Evolutionary conservation across 2,888 invertebrate species (phyloP), one percentile per base, ranked within the genome.

Genomic region (Parthenolecanium corni): DNA sequence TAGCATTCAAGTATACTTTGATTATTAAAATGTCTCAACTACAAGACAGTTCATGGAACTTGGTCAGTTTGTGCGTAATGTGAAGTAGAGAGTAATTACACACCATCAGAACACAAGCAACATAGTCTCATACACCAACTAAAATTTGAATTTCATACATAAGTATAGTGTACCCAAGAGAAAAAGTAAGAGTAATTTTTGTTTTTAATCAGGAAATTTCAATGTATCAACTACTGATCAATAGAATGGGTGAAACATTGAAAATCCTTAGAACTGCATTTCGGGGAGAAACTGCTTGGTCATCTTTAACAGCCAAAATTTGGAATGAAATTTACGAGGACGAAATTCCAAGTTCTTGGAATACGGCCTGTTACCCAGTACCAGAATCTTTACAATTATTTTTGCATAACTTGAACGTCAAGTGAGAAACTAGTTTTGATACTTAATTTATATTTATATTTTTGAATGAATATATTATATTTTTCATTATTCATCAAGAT

Each of bases 351-450:
- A 73, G 71, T 5, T 79, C 78, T 51, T 90, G 90, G 89, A 79
- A 80, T 66, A 76, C 78, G 68, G 85, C 82, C 74, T 84, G 85
- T 66, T 92, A 90, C 76, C 91, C 92, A 0, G 90, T 92, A 6
- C 77, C 91, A 71, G 94, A 93, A 73, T 88, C 91, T 0, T 76
- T 95, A 3, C 16, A 36, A n/a, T 36, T 42, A 31, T 62, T 40
- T 24, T 16, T 58, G 2, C 21, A 21, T 3, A 62, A 52, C 31
- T 46, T 62, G 25, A 62, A 24, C 36, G 24, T 25, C 40, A 52
- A 24, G 51, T 25, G 18, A 1, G n/a, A n/a, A n/a, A n/a, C n/a
- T n/a, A n/a, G n/a, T n/a, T n/a, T n/a, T n/a, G n/a, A n/a, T n/a
- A n/a, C n/a, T n/a, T n/a, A n/a, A n/a, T n/a, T n/a, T n/a, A n/a